A percentile compares a stretch with the other conserved stretches of the same genome.
phyloP scores from a whole-genome alignment of 2,888 invertebrate genomes.

The Platynereis dumerilii region DNA sequence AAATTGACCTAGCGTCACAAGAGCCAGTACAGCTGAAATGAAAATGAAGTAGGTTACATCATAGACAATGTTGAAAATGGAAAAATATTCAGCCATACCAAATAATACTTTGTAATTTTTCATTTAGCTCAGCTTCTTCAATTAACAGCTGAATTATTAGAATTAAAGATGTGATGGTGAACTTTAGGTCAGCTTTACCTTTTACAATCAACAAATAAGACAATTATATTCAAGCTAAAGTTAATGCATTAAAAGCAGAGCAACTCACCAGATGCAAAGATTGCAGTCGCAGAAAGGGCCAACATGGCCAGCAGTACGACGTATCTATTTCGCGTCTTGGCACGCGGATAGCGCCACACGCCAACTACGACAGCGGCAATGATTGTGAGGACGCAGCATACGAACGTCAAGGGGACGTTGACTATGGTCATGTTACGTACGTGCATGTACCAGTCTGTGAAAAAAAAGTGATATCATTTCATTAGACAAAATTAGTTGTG shows the following conservation, averaged over 20 bases:
- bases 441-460: slow-evolving; percentile 31
- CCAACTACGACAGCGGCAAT: slow-evolving; percentile 14
- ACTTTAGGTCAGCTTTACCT: too few relatives aligned
- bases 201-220: too few relatives aligned
- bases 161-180: too few relatives aligned
- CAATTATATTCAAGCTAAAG: background rate
- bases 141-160: too few relatives aligned
- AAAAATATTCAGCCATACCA: background rate
- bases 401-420: slow-evolving; percentile 26
- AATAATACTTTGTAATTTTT: too few relatives aligned
- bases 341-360: slow-evolving; percentile 20
- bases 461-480: slow-evolving; percentile 1
- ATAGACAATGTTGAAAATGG: background rate
- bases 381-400: slow-evolving; percentile 24
- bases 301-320: slow-evolving; percentile 12
- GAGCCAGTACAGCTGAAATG: slow-evolving; percentile 27
- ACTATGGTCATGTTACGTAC: slow-evolving; percentile 26
- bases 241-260: background rate
- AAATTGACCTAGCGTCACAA: slow-evolving; percentile 30
- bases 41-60: background rate
- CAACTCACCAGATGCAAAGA: slow-evolving; percentile 7
- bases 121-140: too few relatives aligned
- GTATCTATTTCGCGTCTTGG: slow-evolving; percentile 14
- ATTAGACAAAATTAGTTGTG: too few relatives aligned
- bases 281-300: background rate